Conservation (phyloP, 2,797 vertebrate species). For the Crocidura indochinensis region DNA sequence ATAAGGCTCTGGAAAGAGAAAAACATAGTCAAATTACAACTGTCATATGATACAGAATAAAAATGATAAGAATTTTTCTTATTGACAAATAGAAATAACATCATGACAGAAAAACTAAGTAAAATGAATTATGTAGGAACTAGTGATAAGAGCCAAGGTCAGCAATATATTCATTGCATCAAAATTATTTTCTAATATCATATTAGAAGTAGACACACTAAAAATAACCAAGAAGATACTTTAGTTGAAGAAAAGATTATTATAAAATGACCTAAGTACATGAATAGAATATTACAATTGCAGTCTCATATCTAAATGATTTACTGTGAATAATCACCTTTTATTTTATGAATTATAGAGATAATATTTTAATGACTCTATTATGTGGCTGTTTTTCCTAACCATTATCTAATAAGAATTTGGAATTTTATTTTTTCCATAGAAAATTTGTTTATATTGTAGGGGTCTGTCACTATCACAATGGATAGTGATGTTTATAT, state of each 20-base stretch:
- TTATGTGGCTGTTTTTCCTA: conserved; percentile 26
- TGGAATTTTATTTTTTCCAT: conserved; percentile 27
- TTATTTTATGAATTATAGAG: not conserved
- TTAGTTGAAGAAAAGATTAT: too few species aligned
- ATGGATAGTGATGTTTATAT: too few species aligned
- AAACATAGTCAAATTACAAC: not conserved
- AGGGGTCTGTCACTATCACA: too few species aligned
- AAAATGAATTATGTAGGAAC: not conserved
- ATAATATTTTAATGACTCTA: conserved; percentile 9
- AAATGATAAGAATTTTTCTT: not conserved
- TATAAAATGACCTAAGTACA: too few species aligned
- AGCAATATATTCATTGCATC: not conserved
- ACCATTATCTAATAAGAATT: conserved; percentile 37
- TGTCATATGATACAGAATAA: not conserved
- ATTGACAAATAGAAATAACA: not conserved
- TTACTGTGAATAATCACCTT: not conserved
- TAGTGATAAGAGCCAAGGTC: not conserved
- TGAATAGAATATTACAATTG: too few species aligned
- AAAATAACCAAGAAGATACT: too few species aligned
- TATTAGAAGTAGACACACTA: too few species aligned
- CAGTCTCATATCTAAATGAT: too few species aligned
- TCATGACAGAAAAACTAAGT: not conserved
- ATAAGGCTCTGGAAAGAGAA: not conserved
- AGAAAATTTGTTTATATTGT: not conserved
- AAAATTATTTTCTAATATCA: conserved; percentile 24